These are phyloP conservation scores for Aleiodes leptofemur DNA, from an alignment of 2,888 invertebrate genomes.

Conservation along the genomic window DNA sequence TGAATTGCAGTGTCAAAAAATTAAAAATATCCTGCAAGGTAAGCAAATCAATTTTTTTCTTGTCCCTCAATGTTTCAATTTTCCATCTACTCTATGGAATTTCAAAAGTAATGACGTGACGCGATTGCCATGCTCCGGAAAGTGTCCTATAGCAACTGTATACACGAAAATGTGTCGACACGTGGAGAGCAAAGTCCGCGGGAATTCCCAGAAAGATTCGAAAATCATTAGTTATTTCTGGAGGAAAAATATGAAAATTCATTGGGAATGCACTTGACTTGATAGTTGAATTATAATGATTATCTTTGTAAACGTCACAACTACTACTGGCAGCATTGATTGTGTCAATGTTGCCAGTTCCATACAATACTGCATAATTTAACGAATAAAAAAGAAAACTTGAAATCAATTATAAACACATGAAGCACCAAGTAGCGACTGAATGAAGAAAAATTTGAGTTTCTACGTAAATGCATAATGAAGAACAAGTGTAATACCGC, in stretches of 20 bases:
- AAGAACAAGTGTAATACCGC: slow-evolving; percentile 15
- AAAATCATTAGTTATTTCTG: not conserved
- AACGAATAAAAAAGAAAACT: too few species aligned
- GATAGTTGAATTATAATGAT: too few species aligned
- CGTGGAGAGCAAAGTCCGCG: not conserved
- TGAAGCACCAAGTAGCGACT: too few species aligned
- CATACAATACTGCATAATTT: too few species aligned
- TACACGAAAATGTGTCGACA: too few species aligned
- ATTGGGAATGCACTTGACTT: too few species aligned
- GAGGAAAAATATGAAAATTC: not conserved
- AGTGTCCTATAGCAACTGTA: not conserved
- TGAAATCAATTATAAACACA: too few species aligned
- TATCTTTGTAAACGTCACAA: too few species aligned
- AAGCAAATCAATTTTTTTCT: slow-evolving; percentile 37
- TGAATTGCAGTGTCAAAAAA: slow-evolving; percentile 51
- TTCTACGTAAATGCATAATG: slow-evolving; percentile 27
- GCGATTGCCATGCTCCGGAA: not conserved
- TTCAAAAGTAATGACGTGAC: too few species aligned
- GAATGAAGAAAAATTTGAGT: slow-evolving; percentile 3
- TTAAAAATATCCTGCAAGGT: slow-evolving; percentile 57
- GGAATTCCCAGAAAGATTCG: not conserved
- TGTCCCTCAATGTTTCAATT: not conserved
- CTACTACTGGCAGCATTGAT: too few species aligned
- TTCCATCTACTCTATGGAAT: not conserved
- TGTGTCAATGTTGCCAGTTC: too few species aligned